phyloP scores from a whole-genome alignment of 2,888 invertebrate genomes.

The Platycheirus albimanus region DNA sequence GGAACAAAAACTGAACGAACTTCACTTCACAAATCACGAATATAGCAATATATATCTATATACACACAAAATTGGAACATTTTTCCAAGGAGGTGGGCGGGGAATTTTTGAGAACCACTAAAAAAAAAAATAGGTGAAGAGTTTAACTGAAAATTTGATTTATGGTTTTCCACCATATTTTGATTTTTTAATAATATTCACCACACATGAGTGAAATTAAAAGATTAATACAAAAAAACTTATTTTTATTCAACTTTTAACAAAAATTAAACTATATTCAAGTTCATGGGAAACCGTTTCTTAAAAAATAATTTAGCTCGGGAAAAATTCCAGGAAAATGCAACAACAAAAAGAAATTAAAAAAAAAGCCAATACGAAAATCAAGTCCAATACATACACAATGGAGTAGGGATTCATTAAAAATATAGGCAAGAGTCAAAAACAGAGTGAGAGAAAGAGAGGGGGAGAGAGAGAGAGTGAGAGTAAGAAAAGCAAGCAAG shows the following conservation, averaged over 20 bases:
- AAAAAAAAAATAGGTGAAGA: background rate
- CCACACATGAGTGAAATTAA: constrained; percentile 29
- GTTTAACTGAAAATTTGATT: background rate
- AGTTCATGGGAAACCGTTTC: background rate
- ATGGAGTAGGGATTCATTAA: constrained; percentile 21
- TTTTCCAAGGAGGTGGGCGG: constrained; percentile 50
- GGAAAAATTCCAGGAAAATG: constrained; percentile 19
- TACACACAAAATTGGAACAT: constrained; percentile 37
- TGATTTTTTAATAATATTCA: constrained; percentile 42
- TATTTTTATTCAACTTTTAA: too few relatives aligned
- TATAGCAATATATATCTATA: constrained; percentile 41
- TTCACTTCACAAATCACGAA: constrained; percentile 39
- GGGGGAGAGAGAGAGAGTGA: constrained; percentile 35
- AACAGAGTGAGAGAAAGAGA: constrained; percentile 27
- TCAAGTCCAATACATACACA: constrained; percentile 48
- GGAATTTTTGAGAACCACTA: constrained; percentile 42
- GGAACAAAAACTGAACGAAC: constrained; percentile 62
- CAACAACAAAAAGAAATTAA: constrained; percentile 6
- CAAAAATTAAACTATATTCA: too few relatives aligned
- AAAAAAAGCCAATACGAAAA: constrained; percentile 15
- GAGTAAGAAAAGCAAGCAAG: constrained; percentile 20
- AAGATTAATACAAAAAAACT: background rate
- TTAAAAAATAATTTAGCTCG: background rate
- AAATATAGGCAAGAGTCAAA: constrained; percentile 24
- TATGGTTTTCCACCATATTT: too few relatives aligned